These are phyloP conservation scores for Camponotus vicinus DNA, from an alignment of 1,140 invertebrate species.

Conservation along the genomic window DNA sequence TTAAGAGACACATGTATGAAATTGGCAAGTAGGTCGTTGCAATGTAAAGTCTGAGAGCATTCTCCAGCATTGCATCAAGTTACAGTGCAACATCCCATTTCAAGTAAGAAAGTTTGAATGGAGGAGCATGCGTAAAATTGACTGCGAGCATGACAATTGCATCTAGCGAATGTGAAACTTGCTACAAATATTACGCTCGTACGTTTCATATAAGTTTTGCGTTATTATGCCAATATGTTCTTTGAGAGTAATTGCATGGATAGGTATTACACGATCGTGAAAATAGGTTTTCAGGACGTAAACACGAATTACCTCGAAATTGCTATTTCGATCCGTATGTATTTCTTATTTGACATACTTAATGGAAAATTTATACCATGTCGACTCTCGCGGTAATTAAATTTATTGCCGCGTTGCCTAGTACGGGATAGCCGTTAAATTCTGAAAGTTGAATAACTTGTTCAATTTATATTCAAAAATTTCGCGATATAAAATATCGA, in stretches of 20 bases:
- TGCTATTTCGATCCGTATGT: slow-evolving; percentile 22
- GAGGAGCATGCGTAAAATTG: slow-evolving; percentile 58
- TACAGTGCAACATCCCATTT: slow-evolving; percentile 61
- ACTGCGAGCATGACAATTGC: slow-evolving; percentile 62
- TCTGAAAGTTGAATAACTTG: slow-evolving; percentile 39
- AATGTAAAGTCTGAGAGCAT: slow-evolving; percentile 25
- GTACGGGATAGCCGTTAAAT: neutral
- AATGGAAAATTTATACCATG: slow-evolving; percentile 17
- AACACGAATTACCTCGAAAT: slow-evolving; percentile 17
- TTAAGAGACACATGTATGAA: slow-evolving; percentile 8
- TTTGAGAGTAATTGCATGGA: slow-evolving; percentile 36
- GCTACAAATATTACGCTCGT: slow-evolving; percentile 47
- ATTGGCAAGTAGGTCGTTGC: slow-evolving; percentile 44
- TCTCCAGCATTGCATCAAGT: slow-evolving; percentile 51
- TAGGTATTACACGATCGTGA: slow-evolving; percentile 29
- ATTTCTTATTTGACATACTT: slow-evolving; percentile 43
- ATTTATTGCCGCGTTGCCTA: slow-evolving; percentile 26
- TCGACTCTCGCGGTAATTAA: slow-evolving; percentile 9
- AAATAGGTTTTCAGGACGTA: slow-evolving; percentile 63
- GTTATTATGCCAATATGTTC: slow-evolving; percentile 36
- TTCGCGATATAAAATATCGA: slow-evolving; percentile 3
- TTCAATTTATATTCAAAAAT: neutral
- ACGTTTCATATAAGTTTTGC: slow-evolving; percentile 30
- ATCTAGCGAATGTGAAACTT: slow-evolving; percentile 66
- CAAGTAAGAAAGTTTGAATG: slow-evolving; percentile 50